phyloP scores from a whole-genome alignment of 2,113 vertebrate genomes.

The Geococcyx californianus region DNA sequence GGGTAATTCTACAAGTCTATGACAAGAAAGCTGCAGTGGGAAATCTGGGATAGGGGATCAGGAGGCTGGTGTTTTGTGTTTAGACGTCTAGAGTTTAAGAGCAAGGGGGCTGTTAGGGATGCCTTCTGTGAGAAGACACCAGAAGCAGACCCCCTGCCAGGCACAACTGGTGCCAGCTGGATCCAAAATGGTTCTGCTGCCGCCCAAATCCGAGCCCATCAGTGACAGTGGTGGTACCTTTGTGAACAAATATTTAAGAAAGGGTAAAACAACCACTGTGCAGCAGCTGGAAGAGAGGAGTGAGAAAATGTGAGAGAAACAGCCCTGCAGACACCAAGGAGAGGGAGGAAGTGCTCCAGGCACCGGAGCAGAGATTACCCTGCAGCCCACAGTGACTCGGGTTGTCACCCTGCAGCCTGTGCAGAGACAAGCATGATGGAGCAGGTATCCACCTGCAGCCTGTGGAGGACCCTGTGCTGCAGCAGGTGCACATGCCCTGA shows the following conservation, averaged over 20 bases:
- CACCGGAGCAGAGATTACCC: neutral
- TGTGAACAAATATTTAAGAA: neutral
- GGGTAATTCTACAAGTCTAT: too few relatives aligned
- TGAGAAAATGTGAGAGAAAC: neutral
- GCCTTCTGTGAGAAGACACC: neutral
- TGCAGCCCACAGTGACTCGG: neutral
- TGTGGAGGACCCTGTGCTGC: fast-evolving
- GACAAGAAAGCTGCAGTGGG: neutral
- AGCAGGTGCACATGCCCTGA: neutral
- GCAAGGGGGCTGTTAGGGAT: neutral
- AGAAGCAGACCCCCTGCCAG: neutral
- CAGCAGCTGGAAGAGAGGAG: neutral
- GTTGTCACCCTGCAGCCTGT: too few relatives aligned
- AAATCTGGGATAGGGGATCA: neutral
- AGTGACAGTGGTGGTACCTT: neutral
- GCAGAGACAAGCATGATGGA: neutral
- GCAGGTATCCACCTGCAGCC: neutral
- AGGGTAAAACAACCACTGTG: neutral
- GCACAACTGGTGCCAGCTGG: neutral
- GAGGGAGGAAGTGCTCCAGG: neutral
- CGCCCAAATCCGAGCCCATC: neutral
- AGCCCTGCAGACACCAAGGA: neutral
- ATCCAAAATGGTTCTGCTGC: neutral
- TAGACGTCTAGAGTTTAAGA: neutral
- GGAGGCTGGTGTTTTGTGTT: neutral